A percentile compares a stretch with the other conserved stretches of the same genome.
Evolutionary conservation across 1,140 invertebrate species (phyloP).

Genomic region (Zaprionus inermis): DNA sequence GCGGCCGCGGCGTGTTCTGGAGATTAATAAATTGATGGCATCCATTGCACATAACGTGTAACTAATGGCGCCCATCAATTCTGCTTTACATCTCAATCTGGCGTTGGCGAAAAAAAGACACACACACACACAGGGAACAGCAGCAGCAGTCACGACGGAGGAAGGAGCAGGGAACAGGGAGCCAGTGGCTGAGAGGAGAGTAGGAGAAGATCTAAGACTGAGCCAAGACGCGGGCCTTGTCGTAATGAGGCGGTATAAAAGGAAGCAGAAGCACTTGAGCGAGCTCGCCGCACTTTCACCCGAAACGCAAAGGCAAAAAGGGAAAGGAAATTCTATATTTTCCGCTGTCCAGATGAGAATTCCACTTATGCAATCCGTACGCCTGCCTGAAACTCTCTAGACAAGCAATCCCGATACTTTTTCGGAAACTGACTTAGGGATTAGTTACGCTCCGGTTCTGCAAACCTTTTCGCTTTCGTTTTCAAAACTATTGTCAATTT

Average conservation of each 20-base stretch:
- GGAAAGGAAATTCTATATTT: conserved; percentile 45
- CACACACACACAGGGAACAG: conserved; percentile 17
- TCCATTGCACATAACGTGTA: conserved; percentile 85
- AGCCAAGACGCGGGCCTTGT: conserved; percentile 41
- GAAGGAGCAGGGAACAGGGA: conserved; percentile 5
- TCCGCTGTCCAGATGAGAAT: conserved; percentile 10
- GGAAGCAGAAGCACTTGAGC: conserved; percentile 47
- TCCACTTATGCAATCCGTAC: conserved; percentile 55
- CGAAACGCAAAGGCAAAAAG: conserved; percentile 32
- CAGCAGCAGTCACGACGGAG: not conserved
- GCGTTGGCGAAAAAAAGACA: conserved; percentile 62
- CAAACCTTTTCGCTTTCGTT: conserved; percentile 71
- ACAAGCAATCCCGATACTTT: conserved; percentile 36
- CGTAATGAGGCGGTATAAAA: conserved; percentile 53
- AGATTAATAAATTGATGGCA: conserved; percentile 85
- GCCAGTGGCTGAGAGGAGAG: not conserved
- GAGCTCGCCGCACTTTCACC: conserved; percentile 54
- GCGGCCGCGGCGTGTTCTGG: conserved; percentile 80
- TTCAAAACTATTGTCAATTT: conserved; percentile 73
- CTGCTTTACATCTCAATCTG: conserved; percentile 85
- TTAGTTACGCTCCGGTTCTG: conserved; percentile 72
- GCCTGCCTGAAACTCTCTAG: not conserved
- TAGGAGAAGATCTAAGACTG: conserved; percentile 37
- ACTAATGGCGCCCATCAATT: conserved; percentile 84
- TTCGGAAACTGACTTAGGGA: conserved; percentile 26